Percentiles rank a stretch among this genome's conserved stretches.
These are phyloP conservation scores for Eilema sororculum DNA, from an alignment of 2,888 invertebrate genomes.

Conservation along the genomic window DNA sequence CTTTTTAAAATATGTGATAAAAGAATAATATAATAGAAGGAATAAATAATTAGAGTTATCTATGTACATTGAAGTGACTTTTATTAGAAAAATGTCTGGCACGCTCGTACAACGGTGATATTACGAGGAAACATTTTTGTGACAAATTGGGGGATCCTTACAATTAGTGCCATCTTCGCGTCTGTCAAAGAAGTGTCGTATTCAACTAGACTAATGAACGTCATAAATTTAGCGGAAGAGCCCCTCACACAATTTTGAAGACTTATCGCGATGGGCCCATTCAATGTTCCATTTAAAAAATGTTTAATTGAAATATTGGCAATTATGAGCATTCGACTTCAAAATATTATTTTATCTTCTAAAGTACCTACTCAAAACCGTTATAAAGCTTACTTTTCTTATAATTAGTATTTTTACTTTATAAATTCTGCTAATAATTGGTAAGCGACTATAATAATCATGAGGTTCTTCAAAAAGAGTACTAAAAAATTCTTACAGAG, in stretches of 20 bases:
- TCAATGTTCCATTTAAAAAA: conserved; percentile 32
- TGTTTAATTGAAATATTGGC: conserved; percentile 40
- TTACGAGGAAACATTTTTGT: conserved; percentile 66
- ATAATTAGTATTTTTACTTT: too few species aligned
- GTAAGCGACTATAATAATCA: too few species aligned
- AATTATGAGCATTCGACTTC: neutral
- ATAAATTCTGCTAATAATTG: too few species aligned
- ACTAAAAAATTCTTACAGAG: too few species aligned
- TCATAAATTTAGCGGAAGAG: conserved; percentile 75
- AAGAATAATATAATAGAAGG: too few species aligned
- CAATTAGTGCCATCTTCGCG: conserved; percentile 77
- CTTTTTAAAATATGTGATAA: neutral
- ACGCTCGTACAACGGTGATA: conserved; percentile 47
- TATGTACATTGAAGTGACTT: conserved; percentile 37
- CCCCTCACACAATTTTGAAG: conserved; percentile 72
- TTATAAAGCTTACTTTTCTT: too few species aligned
- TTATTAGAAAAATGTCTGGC: conserved; percentile 33
- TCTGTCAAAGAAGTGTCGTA: conserved; percentile 78
- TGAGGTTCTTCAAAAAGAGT: too few species aligned
- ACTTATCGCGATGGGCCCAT: conserved; percentile 62
- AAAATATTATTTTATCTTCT: neutral
- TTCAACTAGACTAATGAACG: conserved; percentile 80
- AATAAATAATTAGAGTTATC: too few species aligned
- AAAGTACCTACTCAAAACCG: too few species aligned
- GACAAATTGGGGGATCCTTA: conserved; percentile 77